A percentile compares a stretch with the other conserved stretches of the same genome.
Evolutionary conservation across 2,113 vertebrate species (phyloP).

Genomic region (Boulengeromyrus knoepffleri): DNA sequence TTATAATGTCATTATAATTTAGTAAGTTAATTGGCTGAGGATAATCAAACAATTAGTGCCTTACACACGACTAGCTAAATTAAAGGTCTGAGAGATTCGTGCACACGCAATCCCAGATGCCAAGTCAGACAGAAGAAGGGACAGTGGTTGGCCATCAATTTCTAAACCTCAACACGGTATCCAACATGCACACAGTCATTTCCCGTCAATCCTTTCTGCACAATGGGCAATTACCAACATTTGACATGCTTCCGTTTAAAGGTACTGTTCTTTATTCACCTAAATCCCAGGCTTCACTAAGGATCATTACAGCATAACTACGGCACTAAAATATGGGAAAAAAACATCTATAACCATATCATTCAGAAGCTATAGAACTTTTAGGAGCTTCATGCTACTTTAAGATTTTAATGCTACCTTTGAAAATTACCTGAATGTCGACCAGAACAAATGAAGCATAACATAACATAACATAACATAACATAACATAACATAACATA

Average conservation of each 20-base stretch:
- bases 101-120: background rate
- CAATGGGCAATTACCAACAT: background rate
- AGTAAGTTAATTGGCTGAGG: conserved; percentile 3
- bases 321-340: background rate
- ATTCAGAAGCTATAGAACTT: background rate
- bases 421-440: background rate
- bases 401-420: background rate
- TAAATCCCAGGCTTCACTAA: background rate
- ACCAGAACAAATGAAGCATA: background rate
- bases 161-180: background rate
- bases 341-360: background rate
- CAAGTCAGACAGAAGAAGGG: background rate
- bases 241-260: background rate
- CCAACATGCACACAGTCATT: background rate
- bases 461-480: background rate
- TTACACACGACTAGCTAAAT: conserved; percentile 39
- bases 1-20: conserved; percentile 7
- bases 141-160: background rate
- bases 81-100: conserved; percentile 40
- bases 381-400: background rate
- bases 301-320: background rate
- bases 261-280: background rate
- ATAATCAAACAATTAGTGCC: conserved; percentile 6
- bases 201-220: background rate
- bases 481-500: background rate